Percentiles rank a stretch among this genome's conserved stretches.
Evolutionary conservation across 2,797 vertebrate genomes (phyloP).

Genomic region (Jordanella pulchra): DNA sequence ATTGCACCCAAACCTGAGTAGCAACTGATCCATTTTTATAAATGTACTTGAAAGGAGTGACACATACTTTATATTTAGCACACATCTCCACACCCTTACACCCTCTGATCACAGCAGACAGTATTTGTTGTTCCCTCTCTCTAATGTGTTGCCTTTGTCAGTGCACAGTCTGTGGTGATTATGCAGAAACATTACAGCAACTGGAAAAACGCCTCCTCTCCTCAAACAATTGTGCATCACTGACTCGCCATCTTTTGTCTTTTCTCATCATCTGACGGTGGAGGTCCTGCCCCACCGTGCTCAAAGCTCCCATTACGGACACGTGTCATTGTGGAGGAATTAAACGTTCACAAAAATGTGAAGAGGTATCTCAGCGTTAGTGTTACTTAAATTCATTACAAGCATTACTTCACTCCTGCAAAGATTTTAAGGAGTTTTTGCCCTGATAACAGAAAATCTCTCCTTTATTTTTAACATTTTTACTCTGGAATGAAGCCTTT

Average conservation of each 20-base stretch:
- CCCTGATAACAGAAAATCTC: neutral
- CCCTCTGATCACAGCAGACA: constrained; percentile 46
- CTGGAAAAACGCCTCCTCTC: constrained; percentile 48
- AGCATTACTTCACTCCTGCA: constrained; percentile 20
- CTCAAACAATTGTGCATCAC: constrained; percentile 14
- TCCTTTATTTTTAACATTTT: constrained; percentile 12
- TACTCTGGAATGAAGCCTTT: constrained; percentile 11
- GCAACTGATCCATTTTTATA: constrained; percentile 2
- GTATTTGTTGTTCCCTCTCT: constrained; percentile 55
- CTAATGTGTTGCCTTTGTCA: constrained; percentile 51
- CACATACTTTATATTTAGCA: constrained; percentile 11
- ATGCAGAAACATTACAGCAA: constrained; percentile 53
- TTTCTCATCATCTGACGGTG: constrained; percentile 18
- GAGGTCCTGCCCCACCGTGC: constrained; percentile 3
- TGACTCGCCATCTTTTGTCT: constrained; percentile 11
- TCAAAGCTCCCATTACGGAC: constrained; percentile 19
- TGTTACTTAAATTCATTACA: neutral
- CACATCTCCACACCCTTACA: constrained; percentile 26
- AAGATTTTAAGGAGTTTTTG: constrained; percentile 21
- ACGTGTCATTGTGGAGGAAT: constrained; percentile 20
- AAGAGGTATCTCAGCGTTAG: constrained; percentile 12
- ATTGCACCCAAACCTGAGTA: neutral
- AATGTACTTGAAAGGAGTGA: constrained; percentile 13
- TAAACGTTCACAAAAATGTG: constrained; percentile 13
- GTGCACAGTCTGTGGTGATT: constrained; percentile 46